phyloP scores from a whole-genome alignment of 2,113 vertebrate species.

The Pogonocichla stellata region DNA sequence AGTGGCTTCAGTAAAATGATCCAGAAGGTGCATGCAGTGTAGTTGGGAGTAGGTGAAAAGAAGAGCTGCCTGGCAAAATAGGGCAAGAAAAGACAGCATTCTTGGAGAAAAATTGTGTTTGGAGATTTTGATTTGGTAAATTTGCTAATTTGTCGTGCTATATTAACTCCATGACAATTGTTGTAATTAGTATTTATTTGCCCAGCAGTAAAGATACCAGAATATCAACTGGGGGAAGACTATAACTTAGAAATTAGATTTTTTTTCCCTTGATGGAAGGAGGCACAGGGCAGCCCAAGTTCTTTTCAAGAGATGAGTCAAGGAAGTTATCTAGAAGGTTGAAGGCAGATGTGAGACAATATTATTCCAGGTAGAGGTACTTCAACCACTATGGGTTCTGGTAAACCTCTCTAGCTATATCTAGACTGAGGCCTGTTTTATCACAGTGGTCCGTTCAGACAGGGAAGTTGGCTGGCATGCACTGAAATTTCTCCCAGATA shows the following conservation, averaged over 20 bases:
- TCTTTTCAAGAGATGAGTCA: background rate
- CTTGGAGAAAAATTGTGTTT: background rate
- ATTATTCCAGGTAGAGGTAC: background rate
- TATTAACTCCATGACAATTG: background rate
- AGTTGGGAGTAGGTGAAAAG: background rate
- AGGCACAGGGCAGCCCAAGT: background rate
- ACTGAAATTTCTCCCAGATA: background rate
- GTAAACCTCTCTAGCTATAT: background rate
- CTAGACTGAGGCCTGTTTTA: background rate
- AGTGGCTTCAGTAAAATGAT: background rate
- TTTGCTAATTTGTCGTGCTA: background rate
- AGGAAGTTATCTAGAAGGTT: background rate
- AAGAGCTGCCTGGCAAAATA: background rate
- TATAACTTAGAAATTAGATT: background rate
- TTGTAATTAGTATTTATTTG: background rate
- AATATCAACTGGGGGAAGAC: background rate
- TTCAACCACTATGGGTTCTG: background rate
- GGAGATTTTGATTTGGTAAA: background rate
- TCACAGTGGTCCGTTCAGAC: background rate
- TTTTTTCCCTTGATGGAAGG: background rate
- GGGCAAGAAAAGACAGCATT: background rate
- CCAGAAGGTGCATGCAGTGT: background rate
- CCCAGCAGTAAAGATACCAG: background rate
- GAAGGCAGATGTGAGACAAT: background rate
- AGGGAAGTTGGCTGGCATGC: background rate